Evolutionary conservation across 2,888 invertebrate genomes (phyloP).

Genomic region (Teleiodes luculella): DNA sequence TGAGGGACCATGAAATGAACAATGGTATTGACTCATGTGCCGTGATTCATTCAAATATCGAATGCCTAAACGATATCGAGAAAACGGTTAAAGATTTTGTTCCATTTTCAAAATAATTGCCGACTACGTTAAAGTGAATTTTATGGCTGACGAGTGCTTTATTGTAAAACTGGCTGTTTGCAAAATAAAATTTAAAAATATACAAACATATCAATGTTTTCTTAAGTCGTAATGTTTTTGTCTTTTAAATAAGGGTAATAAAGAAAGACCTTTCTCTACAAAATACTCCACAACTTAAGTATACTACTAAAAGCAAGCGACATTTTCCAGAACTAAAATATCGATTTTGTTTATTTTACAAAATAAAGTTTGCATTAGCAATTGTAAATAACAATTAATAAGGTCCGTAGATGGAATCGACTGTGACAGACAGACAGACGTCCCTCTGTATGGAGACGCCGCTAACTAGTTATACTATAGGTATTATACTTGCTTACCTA

Average conservation of each 20-base stretch:
- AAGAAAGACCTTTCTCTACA: too few relatives aligned
- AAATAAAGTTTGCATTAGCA: slow-evolving; percentile 65
- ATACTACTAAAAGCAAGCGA: too few relatives aligned
- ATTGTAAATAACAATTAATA: slow-evolving; percentile 65
- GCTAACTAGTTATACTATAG: slow-evolving; percentile 16
- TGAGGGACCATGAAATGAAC: slow-evolving; percentile 44
- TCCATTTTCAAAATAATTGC: slow-evolving; percentile 1
- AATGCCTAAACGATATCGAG: slow-evolving; percentile 41
- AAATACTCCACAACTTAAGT: too few relatives aligned
- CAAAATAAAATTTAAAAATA: too few relatives aligned
- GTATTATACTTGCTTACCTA: too few relatives aligned
- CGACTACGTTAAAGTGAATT: neutral
- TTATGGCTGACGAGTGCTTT: neutral
- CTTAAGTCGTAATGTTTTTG: too few relatives aligned
- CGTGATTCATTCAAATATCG: slow-evolving; percentile 70
- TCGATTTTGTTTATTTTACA: slow-evolving; percentile 24
- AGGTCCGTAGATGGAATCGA: slow-evolving; percentile 50
- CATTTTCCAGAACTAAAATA: neutral
- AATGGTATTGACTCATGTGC: slow-evolving; percentile 70
- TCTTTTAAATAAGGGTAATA: too few relatives aligned
- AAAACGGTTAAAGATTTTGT: slow-evolving; percentile 21
- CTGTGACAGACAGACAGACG: slow-evolving; percentile 58
- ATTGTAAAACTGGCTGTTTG: neutral
- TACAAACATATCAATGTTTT: too few relatives aligned
- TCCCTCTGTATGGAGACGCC: slow-evolving; percentile 16